Percentiles rank a stretch among this genome's conserved stretches.
phyloP scores from a whole-genome alignment of 2,888 invertebrate species.

The Alloscopus bannaensis region DNA sequence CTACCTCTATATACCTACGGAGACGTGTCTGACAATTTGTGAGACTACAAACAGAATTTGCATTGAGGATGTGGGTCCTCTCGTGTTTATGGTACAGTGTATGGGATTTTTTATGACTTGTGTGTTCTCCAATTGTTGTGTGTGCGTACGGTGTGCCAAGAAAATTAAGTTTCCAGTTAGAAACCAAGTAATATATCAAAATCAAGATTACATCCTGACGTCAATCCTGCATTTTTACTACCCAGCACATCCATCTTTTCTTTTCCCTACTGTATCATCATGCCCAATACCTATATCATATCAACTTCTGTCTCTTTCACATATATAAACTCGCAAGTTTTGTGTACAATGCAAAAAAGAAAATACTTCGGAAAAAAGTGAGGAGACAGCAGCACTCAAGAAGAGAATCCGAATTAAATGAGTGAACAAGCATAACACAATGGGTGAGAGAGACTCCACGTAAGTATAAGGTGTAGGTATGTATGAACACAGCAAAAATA shows the following conservation, averaged over 20 bases:
- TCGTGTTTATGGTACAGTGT: background rate
- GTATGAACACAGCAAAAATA: no score
- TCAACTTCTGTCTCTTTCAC: no score
- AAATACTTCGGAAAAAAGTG: no score
- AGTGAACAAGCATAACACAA: constrained; percentile 12
- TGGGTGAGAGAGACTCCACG: no score
- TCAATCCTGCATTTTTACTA: constrained; percentile 8
- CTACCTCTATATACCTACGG: no score
- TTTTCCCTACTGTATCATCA: background rate
- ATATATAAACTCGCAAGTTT: no score
- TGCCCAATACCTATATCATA: background rate
- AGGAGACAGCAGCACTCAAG: background rate
- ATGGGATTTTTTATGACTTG: background rate
- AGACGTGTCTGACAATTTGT: no score
- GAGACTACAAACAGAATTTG: no score
- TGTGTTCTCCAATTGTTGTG: no score
- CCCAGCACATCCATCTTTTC: background rate
- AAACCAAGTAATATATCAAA: constrained; percentile 17
- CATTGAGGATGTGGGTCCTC: no score
- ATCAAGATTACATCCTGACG: constrained; percentile 22
- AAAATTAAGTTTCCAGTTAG: constrained; percentile 14
- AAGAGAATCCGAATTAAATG: constrained; percentile 17
- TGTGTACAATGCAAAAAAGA: no score
- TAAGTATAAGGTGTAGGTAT: background rate
- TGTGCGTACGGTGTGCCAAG: constrained; percentile 1